These are phyloP conservation scores for Pogonomyrmex californicus DNA, from an alignment of 1,140 invertebrate genomes.

Conservation along the genomic window DNA sequence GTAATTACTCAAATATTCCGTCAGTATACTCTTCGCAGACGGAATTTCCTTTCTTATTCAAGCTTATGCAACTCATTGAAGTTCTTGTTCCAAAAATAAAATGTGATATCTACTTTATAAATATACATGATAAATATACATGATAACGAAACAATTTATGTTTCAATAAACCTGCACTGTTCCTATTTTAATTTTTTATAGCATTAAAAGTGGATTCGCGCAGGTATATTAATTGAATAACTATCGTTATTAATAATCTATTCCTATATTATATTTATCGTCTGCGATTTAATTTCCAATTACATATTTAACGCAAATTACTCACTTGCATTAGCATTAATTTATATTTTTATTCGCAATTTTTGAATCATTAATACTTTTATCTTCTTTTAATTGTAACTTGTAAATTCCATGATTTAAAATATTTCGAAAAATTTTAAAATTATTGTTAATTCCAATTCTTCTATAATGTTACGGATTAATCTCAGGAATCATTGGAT, in stretches of 20 bases:
- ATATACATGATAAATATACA: not conserved
- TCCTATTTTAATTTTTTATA: not conserved
- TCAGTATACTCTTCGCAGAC: not conserved
- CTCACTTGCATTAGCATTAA: not conserved
- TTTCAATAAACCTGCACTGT: not conserved
- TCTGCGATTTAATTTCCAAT: not conserved
- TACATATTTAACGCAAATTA: no score
- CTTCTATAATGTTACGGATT: not conserved
- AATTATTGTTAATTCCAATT: not conserved
- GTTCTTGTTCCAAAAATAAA: constrained; percentile 29
- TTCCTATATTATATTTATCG: not conserved
- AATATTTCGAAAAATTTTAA: not conserved
- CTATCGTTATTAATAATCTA: not conserved
- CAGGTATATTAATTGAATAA: not conserved
- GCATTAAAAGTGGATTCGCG: not conserved
- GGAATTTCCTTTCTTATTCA: not conserved
- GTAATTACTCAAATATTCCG: not conserved
- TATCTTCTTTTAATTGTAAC: not conserved
- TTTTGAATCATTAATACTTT: not conserved
- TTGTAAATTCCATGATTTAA: not conserved
- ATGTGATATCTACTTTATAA: not conserved
- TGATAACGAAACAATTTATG: not conserved
- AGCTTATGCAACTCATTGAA: constrained; percentile 28
- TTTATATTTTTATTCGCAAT: not conserved
- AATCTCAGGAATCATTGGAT: no score